Base-by-base conservation (phyloP, 2,888 invertebrate species). In the Leptura quadrifasciata region DNA sequence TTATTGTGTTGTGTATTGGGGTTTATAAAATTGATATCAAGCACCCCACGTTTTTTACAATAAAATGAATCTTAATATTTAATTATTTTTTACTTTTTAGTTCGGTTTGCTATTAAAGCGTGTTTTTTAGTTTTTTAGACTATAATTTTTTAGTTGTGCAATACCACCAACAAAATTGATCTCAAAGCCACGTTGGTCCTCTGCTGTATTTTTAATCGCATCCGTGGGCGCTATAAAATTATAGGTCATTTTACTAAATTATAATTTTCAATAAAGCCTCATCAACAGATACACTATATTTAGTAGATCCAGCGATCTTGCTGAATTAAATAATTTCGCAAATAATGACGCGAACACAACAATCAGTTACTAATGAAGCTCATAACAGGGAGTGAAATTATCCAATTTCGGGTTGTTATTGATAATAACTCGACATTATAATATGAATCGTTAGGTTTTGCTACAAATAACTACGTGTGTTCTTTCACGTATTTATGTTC, bases 361-460 rank as follows among this genome's bases (percentile, higher is more conserved):
- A 31, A 76, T 71, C 73, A 57, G 58, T 35, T 54, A 17, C 76
- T 79, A 79, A 79, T 75, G 78, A 79, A 76, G 74, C 67, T 72
- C 72, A 20, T 47, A 63, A 75, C 72, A 21, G 71, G 75, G 72
- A 68, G 69, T 71, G 47, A 47, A 47, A 58, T 72, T 68, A 75
- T 77, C 72, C 69, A 78, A 78, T 78, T 78, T 78, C 74, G 69
- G 74, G 54, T 71, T 72, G 71, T 76, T 76, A 76, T 74, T 63
- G 60, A 35, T 52, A 71, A 74, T 72, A 79, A 75, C 70, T 75
- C 57, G 52, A 63, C 18, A 74, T 61, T 68, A 68, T 63, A 74
- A 77, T 74, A 69, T 17, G 70, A 27, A 68, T 76, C 65, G 68
- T 74, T 72, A 68, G 69, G 52, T 57, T 65, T 63, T 63, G 39